A percentile compares a stretch with the other conserved stretches of the same genome.
Evolutionary conservation across 2,113 vertebrate species (phyloP).

Genomic region (Ranitomeya variabilis): DNA sequence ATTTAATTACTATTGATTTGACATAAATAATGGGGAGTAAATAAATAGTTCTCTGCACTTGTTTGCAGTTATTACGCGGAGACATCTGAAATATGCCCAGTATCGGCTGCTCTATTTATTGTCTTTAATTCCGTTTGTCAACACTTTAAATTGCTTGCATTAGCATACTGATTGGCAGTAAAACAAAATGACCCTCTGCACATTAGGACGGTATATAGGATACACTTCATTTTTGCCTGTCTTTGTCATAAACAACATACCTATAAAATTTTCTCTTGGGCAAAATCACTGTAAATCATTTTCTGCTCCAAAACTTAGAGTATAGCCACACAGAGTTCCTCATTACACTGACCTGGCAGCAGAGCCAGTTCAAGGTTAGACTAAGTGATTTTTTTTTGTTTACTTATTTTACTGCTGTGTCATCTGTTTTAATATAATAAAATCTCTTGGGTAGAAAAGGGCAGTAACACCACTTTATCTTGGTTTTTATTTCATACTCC

Average conservation of each 20-base stretch:
- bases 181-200: conserved; percentile 60
- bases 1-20: conserved; percentile 73
- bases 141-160: conserved; percentile 66
- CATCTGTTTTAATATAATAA: conserved; percentile 45
- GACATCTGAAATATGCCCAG: conserved; percentile 64
- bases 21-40: conserved; percentile 68
- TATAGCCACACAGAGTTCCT: conserved; percentile 16
- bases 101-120: conserved; percentile 64
- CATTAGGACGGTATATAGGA: conserved; percentile 52
- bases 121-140: conserved; percentile 62
- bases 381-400: conserved; percentile 16
- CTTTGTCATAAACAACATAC: conserved; percentile 44
- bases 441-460: conserved; percentile 43
- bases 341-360: conserved; percentile 31
- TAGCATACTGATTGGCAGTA: conserved; percentile 65
- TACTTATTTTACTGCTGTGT: conserved; percentile 47
- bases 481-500: conserved; percentile 27
- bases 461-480: conserved; percentile 47
- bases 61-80: conserved; percentile 66
- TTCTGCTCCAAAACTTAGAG: conserved; percentile 25
- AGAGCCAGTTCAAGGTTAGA: conserved; percentile 48
- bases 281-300: conserved; percentile 16
- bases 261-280: conserved; percentile 15
- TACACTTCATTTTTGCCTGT: conserved; percentile 22
- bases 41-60: conserved; percentile 67